A percentile compares a stretch with the other conserved stretches of the same genome.
Conservation (phyloP, 1,140 invertebrate species). For the Melipona quadrifasciata region DNA sequence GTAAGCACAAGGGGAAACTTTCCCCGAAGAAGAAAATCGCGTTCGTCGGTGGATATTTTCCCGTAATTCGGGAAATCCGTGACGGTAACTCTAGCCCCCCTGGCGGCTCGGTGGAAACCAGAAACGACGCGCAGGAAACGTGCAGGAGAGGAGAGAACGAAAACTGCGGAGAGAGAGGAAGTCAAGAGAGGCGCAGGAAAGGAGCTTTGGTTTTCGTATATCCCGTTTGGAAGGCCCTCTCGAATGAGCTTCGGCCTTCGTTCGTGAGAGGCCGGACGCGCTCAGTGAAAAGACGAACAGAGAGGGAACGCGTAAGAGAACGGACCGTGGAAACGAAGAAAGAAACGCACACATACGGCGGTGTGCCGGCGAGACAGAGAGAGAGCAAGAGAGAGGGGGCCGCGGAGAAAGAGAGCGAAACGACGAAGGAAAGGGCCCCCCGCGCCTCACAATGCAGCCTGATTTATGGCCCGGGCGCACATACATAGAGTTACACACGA, state of each 20-base stretch:
- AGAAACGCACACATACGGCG: background rate
- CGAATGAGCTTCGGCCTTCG: constrained; percentile 68
- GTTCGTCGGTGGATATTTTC: background rate
- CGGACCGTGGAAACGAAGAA: constrained; percentile 49
- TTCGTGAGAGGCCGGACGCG: constrained; percentile 54
- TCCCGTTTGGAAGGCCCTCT: constrained; percentile 68
- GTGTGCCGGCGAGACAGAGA: background rate
- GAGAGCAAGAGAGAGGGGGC: background rate
- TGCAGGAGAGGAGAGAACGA: background rate
- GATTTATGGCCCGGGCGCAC: constrained; percentile 80
- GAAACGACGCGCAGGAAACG: background rate
- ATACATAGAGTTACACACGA: constrained; percentile 82
- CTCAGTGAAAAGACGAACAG: constrained; percentile 3
- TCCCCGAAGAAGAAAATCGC: background rate
- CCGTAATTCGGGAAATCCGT: background rate
- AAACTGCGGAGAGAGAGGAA: constrained; percentile 52
- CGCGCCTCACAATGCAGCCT: constrained; percentile 79
- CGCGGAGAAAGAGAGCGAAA: constrained; percentile 21
- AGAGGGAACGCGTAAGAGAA: constrained; percentile 54
- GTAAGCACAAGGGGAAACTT: background rate
- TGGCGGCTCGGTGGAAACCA: background rate
- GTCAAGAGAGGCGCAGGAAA: constrained; percentile 25
- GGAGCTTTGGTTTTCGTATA: constrained; percentile 66
- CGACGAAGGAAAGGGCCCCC: constrained; percentile 70
- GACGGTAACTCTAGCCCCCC: background rate